These are phyloP conservation scores for Calypte anna DNA, from an alignment of 2,113 vertebrate species.

Conservation along the genomic window DNA sequence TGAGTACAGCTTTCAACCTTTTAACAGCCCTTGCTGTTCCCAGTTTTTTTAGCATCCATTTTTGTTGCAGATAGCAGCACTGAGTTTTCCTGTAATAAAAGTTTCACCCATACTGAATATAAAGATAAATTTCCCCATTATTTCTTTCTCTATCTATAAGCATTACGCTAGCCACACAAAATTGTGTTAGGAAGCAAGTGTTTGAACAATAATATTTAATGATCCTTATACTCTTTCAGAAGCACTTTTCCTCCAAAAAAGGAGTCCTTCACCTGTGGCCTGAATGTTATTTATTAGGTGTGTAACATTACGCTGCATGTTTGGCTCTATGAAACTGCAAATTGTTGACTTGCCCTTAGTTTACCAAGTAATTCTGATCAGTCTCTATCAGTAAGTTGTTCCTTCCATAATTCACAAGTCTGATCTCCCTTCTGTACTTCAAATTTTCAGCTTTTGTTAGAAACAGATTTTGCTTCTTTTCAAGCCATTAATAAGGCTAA, in stretches of 20 bases:
- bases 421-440: background rate
- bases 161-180: background rate
- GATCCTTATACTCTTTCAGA: background rate
- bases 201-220: background rate
- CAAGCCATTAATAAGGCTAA: background rate
- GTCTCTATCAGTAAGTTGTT: background rate
- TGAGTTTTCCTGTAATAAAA: background rate
- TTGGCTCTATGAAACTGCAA: background rate
- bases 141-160: background rate
- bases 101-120: background rate
- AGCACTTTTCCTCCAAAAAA: background rate
- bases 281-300: background rate
- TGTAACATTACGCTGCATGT: rapidly evolving
- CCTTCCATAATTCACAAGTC: background rate
- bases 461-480: background rate
- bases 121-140: background rate
- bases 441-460: background rate
- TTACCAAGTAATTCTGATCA: background rate
- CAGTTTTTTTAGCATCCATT: background rate
- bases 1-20: background rate
- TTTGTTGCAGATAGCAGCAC: background rate
- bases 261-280: background rate
- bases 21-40: background rate
- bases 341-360: background rate
- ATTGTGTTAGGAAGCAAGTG: background rate